These are phyloP conservation scores for Emys orbicularis DNA, from an alignment of 2,797 vertebrate genomes.

Conservation along the genomic window DNA sequence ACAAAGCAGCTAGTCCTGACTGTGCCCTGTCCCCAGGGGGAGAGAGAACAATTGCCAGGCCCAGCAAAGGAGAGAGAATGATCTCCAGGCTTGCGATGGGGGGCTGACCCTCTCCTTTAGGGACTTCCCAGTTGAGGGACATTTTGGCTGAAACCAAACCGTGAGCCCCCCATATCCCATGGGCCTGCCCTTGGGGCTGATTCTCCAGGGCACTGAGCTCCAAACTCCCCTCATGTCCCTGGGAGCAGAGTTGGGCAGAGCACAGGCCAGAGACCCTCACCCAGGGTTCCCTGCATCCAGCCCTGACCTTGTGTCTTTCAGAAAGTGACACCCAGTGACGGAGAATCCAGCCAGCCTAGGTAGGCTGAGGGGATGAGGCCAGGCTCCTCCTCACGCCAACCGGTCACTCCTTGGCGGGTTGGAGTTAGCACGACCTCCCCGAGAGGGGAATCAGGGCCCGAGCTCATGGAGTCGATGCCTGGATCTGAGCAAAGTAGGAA, in stretches of 20 bases:
- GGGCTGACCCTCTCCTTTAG: too few species aligned
- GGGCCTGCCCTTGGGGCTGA: too few species aligned
- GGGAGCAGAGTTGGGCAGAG: background rate
- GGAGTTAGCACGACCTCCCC: rapidly evolving
- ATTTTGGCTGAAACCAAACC: background rate
- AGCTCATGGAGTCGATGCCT: background rate
- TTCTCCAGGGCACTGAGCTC: background rate
- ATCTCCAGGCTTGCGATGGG: too few species aligned
- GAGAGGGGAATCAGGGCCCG: background rate
- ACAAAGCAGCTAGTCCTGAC: background rate
- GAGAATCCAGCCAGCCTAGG: background rate
- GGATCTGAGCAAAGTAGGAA: background rate
- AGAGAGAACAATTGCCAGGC: too few species aligned
- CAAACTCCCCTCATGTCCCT: too few species aligned
- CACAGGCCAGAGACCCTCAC: background rate
- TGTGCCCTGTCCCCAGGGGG: background rate
- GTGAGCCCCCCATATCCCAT: background rate
- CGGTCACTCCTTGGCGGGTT: too few species aligned
- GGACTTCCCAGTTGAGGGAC: background rate
- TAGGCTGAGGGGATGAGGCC: background rate
- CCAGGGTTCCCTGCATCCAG: background rate
- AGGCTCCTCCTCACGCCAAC: background rate
- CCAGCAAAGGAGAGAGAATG: background rate
- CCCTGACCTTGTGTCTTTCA: background rate
- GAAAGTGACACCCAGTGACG: background rate